Evolutionary conservation across 64 coral and sea anemone species (phyloP), one percentile per base, ranked within the genome.

Genomic region (Orbicella faveolata): DNA sequence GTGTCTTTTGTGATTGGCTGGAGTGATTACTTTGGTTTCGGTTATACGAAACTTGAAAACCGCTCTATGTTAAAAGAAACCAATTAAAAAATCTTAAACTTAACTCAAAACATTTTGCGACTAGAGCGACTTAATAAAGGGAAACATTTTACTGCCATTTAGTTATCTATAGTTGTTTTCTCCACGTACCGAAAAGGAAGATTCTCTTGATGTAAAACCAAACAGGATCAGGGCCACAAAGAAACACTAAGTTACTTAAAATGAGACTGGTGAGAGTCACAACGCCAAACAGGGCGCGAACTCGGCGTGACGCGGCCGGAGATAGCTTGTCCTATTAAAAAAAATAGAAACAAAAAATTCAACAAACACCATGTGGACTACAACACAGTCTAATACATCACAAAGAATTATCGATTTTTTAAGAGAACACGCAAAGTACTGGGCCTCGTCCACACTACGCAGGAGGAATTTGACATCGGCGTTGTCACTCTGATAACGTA

Each of bases 171-270:
- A 18, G 52, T 55, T 54, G 19, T 59, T 59, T 20, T 19, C 13
- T 26, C 1, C 34, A 36, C 77, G 0, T 88, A 98, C 96, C 93
- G 81, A 64, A 25, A 79, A 78, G 87, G 26, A 94, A 90, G 23
- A 95, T 93, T 80, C 78, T 93, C 72, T 90, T 93, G 34, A 99
- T 87, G 36, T 89, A 91, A 67, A 90, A 93, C 78, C 35, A 53
- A 6, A 99, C 94, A 15, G 94, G 91, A 20, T 68, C 36, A 4
- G 64, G 73, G 21, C 91, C 91, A 61, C 87, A 36, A 14, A 99
- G 76, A 81, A 99, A 99, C 74, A 99, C 97, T 79, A 93, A 75
- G 91, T 99, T 99, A 77, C 94, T 99, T 0, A 99, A 84, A 63
- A 99, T 99, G 6, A 95, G 66, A 25, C 86, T 54, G 18, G 87